Percentiles rank a stretch among this genome's conserved stretches.
Evolutionary conservation across 2,113 vertebrate species (phyloP).

Genomic region (Dinomys branickii): DNA sequence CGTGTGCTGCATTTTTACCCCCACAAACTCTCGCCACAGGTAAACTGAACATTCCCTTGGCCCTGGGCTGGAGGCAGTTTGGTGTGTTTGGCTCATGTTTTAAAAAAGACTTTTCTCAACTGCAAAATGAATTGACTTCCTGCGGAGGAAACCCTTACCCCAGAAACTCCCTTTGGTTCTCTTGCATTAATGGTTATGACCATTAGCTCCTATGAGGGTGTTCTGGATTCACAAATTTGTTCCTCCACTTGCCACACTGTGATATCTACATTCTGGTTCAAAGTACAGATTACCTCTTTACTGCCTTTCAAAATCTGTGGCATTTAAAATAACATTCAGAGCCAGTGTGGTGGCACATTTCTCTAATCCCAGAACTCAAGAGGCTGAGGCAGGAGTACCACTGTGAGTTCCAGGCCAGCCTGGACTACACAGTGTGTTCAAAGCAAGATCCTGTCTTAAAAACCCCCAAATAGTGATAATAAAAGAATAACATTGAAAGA

Average conservation of each 20-base stretch:
- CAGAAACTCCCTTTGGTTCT: neutral
- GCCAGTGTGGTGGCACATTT: neutral
- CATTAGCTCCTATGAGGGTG: neutral
- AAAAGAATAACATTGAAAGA: neutral
- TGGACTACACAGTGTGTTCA: neutral
- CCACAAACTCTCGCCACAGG: conserved; percentile 87
- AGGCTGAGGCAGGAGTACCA: neutral
- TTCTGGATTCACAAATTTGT: neutral
- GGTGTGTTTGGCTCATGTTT: neutral
- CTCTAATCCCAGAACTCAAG: neutral
- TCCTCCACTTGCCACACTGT: neutral
- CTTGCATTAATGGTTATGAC: neutral
- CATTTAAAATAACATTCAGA: neutral
- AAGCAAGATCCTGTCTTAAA: neutral
- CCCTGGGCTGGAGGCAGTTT: neutral
- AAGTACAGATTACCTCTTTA: neutral
- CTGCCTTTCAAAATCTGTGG: neutral
- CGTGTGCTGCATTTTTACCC: conserved; percentile 86
- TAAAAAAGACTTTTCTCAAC: neutral
- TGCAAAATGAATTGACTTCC: neutral
- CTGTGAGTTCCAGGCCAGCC: neutral
- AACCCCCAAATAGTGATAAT: neutral
- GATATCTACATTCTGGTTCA: neutral
- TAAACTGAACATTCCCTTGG: conserved; percentile 28
- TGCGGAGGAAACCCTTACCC: neutral